Evolutionary conservation across 2,888 invertebrate genomes (phyloP).

Genomic region (Ischnura elegans): DNA sequence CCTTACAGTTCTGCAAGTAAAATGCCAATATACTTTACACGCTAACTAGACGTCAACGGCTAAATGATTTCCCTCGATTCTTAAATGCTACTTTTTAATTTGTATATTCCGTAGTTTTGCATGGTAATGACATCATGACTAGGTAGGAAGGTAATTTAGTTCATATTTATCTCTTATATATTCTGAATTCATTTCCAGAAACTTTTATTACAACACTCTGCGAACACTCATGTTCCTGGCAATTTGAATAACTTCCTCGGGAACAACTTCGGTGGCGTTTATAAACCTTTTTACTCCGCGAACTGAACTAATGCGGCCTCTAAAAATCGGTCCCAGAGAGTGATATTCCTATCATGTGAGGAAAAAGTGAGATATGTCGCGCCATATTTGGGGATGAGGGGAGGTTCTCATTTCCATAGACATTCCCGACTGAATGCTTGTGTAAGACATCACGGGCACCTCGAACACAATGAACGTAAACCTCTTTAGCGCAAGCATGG

Average conservation of each 20-base stretch:
- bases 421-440: constrained; percentile 2
- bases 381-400: background rate
- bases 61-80: too few species aligned
- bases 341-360: background rate
- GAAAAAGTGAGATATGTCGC: background rate
- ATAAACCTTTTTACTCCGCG: background rate
- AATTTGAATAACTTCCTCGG: background rate
- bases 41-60: too few species aligned
- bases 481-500: background rate
- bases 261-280: background rate
- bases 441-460: background rate
- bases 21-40: too few species aligned
- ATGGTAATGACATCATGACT: background rate
- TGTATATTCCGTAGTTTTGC: background rate
- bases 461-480: background rate
- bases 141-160: background rate
- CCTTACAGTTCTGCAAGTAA: too few species aligned
- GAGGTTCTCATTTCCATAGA: constrained; percentile 1
- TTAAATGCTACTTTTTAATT: too few species aligned
- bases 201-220: background rate
- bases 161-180: background rate
- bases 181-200: background rate
- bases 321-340: background rate
- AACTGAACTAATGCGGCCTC: background rate
- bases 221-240: background rate